Evolutionary conservation across 2,888 invertebrate species (phyloP), one percentile per base, ranked within the genome.

Genomic region (Scaptomyza cyrtandrae): DNA sequence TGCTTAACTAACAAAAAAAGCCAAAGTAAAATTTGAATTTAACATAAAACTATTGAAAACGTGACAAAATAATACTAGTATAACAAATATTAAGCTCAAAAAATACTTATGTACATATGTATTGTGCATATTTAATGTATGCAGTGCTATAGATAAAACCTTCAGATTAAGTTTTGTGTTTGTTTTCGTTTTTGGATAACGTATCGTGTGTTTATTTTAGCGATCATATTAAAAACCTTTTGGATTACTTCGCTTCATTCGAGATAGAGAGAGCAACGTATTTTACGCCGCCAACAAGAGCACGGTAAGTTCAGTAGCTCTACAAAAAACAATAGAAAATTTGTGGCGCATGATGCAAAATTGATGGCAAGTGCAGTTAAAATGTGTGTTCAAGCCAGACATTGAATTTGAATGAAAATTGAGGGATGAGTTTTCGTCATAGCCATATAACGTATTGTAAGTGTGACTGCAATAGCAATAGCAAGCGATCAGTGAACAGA

Each of bases 391-490:
- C 48, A 63, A 72, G 68, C 71, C 67, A 67, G 78, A 64, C 77
- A 80, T 80, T 80, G 73, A 80, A 80, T 77, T 71, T 77, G 72
- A 71, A 73, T 65, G 60, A 39, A 73, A 64, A 80, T 69, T 63
- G 71, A 75, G 84, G 87, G 85, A 71, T 84, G 61, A 62, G 71
- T 80, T 89, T 89, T 89, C 86, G 88, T 87, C 88, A 88, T 75
- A 68, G 57, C 27, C 46, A 54, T 64, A 44, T 37, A n/a, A 37
- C 44, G 27, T n/a, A 56, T 63, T 63, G 37, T 56, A 52, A 64
- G 55, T 57, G 73, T 10, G 60, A 68, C 44, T 46, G 55, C 33
- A 50, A 58, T 33, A 50, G 55, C 45, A 48, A 56, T 39, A 50
- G 24, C 31, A 59, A 35, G 39, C 41, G 52, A 50, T 50, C 75